phyloP scores from a whole-genome alignment of 2,888 invertebrate species.

The Pyrrhosoma nymphula region DNA sequence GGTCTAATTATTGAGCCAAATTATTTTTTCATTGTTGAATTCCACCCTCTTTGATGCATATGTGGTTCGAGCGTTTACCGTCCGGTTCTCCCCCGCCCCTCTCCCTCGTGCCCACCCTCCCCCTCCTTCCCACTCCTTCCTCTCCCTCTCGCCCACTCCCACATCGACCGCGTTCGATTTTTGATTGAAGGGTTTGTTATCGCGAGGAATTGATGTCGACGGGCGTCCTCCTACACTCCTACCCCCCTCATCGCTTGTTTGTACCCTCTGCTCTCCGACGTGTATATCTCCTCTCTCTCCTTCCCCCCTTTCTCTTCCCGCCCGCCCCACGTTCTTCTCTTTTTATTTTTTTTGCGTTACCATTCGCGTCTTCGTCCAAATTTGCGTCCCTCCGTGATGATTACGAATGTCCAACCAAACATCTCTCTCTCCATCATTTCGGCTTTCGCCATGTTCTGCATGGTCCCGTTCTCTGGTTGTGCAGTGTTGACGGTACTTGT shows the following conservation, averaged over 20 bases:
- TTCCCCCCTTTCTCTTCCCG: background rate
- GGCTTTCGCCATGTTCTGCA: too few species aligned
- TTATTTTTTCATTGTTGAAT: too few species aligned
- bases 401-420: background rate
- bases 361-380: background rate
- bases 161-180: background rate
- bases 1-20: too few species aligned
- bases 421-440: too few species aligned
- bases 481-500: too few species aligned
- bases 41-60: too few species aligned
- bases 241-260: too few species aligned
- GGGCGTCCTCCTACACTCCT: background rate
- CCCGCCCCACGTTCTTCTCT: background rate
- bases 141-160: background rate
- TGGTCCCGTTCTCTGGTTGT: too few species aligned
- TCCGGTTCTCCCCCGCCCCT: too few species aligned
- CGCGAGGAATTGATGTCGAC: constrained; percentile 6
- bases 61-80: too few species aligned
- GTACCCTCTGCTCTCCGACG: background rate
- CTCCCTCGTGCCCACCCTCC: background rate
- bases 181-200: constrained; percentile 27
- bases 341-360: background rate
- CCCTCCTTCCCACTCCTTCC: background rate
- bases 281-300: too few species aligned
- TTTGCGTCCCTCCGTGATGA: background rate